These are phyloP conservation scores for Megalurothrips usitatus DNA, from an alignment of 2,888 invertebrate species.

Conservation along the genomic window DNA sequence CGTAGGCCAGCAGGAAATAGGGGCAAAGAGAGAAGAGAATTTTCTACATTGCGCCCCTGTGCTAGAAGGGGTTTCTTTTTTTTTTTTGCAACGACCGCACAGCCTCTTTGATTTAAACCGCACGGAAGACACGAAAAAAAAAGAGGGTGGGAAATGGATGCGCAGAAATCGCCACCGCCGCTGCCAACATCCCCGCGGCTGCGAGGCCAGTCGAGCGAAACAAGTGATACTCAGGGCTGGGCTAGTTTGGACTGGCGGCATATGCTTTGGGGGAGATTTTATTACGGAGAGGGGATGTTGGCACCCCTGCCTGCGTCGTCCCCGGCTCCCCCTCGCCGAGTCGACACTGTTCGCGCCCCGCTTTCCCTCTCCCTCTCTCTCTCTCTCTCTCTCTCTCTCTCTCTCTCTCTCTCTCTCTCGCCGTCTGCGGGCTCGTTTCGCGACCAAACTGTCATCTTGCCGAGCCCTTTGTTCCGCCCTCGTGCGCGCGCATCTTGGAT, in stretches of 20 bases:
- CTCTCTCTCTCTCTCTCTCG: too few species aligned
- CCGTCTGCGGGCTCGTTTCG: too few species aligned
- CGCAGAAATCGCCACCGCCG: not conserved
- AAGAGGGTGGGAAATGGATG: not conserved
- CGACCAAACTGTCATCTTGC: too few species aligned
- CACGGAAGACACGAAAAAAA: constrained; percentile 4
- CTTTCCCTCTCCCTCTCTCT: too few species aligned
- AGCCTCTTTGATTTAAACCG: constrained; percentile 14
- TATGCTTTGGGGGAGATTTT: constrained; percentile 24
- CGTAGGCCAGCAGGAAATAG: too few species aligned
- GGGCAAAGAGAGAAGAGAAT: too few species aligned
- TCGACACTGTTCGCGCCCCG: too few species aligned
- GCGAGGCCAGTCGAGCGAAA: constrained; percentile 15
- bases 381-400: too few species aligned
- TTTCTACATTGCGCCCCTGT: too few species aligned
- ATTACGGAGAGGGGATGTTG: not conserved
- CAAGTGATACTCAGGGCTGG: constrained; percentile 17
- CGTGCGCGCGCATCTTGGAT: too few species aligned
- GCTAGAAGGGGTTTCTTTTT: too few species aligned
- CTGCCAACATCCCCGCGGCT: not conserved
- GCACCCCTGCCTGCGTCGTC: not conserved
- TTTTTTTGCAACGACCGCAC: not conserved
- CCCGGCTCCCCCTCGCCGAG: not conserved
- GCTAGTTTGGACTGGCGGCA: constrained; percentile 19
- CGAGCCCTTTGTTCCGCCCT: too few species aligned